Evolutionary conservation across 2,113 vertebrate genomes (phyloP), one percentile per base, ranked within the genome.

Genomic region (Cyphomyrus discorhynchus): DNA sequence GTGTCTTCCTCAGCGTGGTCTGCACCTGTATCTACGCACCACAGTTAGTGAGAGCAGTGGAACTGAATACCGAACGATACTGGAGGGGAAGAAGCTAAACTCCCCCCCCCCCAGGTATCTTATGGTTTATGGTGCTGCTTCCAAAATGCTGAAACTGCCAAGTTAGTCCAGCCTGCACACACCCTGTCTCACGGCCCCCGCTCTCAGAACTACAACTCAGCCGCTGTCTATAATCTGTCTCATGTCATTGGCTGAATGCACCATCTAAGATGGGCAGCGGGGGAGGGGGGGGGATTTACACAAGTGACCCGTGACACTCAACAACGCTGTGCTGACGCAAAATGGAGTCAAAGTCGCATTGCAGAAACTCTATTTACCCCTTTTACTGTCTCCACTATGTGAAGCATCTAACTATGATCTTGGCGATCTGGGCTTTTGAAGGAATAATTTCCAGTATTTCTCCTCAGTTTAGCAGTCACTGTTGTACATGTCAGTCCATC

Each of bases 371-470:
- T 8, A 49, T n/a, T 24, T 27, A 86, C 47, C 83, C 3, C 46
- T 27, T 46, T 13, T 85, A 24, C 42, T 85, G 49, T n/a, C 31
- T 5, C 24, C 24, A 85, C 24, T 49, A 7, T 13, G 39, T 82
- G 17, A 50, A 24, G 88, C 39, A 90, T 88, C 62, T 10, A 88
- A 77, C 58, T 47, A 87, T 49, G 56, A 50, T 66, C 62, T 66
- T 66, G 62, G 62, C 3, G 3, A 87, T 35, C 27, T 87, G 27
- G 19, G 52, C 31, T 56, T 88, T 21, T 39, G 53, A 58, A 10
- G 42, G 31, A 88, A n/a, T 42, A 1, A 46, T 31, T n/a, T 86
- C 45, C 45, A 50, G 46, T 5, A 13, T 86, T 45, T 86, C 83
- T 85, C 8, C 42, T 47, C 47, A 50, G 19, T 15, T 50, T 17